Conservation (phyloP, 2,113 vertebrate species). For the Sinocyclocheilus grahami region DNA sequence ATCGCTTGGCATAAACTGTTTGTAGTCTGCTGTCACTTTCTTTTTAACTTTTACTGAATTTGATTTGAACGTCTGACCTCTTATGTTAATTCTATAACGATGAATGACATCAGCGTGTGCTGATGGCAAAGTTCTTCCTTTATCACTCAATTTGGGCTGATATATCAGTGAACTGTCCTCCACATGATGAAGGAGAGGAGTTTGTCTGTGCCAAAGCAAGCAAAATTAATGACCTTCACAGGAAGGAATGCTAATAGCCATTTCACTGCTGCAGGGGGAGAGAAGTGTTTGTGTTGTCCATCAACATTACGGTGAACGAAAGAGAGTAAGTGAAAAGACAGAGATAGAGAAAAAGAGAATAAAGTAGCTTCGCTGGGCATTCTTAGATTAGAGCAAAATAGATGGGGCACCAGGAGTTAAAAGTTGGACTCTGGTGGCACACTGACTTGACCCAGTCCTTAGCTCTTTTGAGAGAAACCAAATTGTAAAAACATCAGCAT, state of each 20-base stretch:
- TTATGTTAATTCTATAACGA: constrained; percentile 41
- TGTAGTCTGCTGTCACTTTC: constrained; percentile 36
- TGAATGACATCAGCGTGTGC: constrained; percentile 41
- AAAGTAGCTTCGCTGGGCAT: neutral
- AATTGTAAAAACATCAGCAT: neutral
- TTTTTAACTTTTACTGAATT: constrained; percentile 51
- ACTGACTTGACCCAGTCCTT: neutral
- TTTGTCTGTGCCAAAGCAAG: constrained; percentile 37
- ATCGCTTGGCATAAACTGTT: neutral
- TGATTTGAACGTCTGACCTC: constrained; percentile 42
- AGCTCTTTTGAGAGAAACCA: neutral
- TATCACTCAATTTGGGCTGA: constrained; percentile 35
- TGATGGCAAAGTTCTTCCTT: constrained; percentile 43
- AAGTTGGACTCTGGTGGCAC: neutral
- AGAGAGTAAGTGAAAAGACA: constrained; percentile 18
- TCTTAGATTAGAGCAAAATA: constrained; percentile 12
- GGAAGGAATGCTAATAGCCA: constrained; percentile 34
- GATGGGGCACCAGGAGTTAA: neutral
- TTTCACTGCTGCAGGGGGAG: neutral
- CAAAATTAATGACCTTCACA: constrained; percentile 39
- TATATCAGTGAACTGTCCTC: constrained; percentile 35
- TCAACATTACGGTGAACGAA: constrained; percentile 47
- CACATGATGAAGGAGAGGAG: constrained; percentile 39
- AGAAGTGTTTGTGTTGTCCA: constrained; percentile 46
- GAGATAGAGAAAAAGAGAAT: constrained; percentile 1